phyloP scores from a whole-genome alignment of 1,140 invertebrate genomes.

The Drosophila pectinifera region DNA sequence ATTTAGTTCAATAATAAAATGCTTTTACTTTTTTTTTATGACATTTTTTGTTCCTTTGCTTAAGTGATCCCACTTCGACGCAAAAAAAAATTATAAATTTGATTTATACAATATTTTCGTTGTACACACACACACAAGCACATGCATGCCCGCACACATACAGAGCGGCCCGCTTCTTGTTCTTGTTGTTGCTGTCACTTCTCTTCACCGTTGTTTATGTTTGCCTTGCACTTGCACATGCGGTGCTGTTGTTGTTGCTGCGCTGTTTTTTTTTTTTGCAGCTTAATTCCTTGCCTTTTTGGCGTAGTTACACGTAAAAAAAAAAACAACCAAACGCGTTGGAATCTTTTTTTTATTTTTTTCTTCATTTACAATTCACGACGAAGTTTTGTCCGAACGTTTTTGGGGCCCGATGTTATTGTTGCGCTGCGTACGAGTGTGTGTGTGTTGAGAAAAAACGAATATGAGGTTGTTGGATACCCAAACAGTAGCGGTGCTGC shows the following conservation, averaged over 20 bases:
- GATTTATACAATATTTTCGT: constrained; percentile 52
- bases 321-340: constrained; percentile 53
- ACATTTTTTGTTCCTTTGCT: constrained; percentile 7
- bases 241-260: constrained; percentile 66
- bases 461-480: constrained; percentile 18
- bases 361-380: constrained; percentile 78
- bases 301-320: constrained; percentile 67
- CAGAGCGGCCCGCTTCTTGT: constrained; percentile 29
- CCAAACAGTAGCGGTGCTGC: constrained; percentile 29
- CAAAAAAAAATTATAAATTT: constrained; percentile 52
- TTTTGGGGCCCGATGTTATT: constrained; percentile 71
- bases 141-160: constrained; percentile 23
- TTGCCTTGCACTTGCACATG: constrained; percentile 76
- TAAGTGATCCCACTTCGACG: constrained; percentile 11
- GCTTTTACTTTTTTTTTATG: constrained; percentile 11
- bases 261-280: constrained; percentile 55
- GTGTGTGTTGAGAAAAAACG: constrained; percentile 50
- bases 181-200: constrained; percentile 51
- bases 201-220: constrained; percentile 75
- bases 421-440: constrained; percentile 61
- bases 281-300: constrained; percentile 74
- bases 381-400: constrained; percentile 69
- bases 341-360: constrained; percentile 64
- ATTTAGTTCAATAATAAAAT: constrained; percentile 7
- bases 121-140: constrained; percentile 42